phyloP scores from a whole-genome alignment of 64 coral and sea anemone genomes.

The Hydrozoanthus tunicans region DNA sequence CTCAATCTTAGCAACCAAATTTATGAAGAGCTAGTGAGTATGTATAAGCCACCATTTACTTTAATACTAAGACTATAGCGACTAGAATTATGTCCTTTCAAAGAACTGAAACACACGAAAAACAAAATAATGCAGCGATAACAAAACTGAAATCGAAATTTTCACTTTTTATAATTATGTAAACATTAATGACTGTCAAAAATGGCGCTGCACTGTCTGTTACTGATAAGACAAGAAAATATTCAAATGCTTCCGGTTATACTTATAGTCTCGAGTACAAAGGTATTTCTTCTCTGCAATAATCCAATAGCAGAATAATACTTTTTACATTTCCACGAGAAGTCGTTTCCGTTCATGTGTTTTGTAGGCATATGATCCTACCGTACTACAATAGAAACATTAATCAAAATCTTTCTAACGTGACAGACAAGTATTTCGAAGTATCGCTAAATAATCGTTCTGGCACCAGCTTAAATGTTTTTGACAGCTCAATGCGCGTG shows the following conservation, averaged over 20 bases:
- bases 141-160: neutral
- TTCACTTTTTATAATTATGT: neutral
- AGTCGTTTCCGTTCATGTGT: neutral
- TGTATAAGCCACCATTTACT: neutral
- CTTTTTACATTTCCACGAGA: neutral
- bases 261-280: neutral
- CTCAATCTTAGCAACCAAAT: no score
- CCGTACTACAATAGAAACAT: neutral
- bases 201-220: slow-evolving; percentile 12
- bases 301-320: neutral
- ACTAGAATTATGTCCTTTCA: no score
- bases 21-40: no score
- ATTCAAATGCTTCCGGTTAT: neutral
- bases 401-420: neutral
- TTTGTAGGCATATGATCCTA: neutral
- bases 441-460: neutral
- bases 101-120: neutral
- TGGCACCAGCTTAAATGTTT: neutral
- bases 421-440: neutral
- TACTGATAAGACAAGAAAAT: neutral
- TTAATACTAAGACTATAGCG: neutral
- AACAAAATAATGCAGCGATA: neutral
- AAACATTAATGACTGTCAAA: neutral
- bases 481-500: neutral
- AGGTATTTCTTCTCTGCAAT: neutral